phyloP scores from a whole-genome alignment of 1,140 invertebrate genomes.

The Ceratoteleas bidentatus region DNA sequence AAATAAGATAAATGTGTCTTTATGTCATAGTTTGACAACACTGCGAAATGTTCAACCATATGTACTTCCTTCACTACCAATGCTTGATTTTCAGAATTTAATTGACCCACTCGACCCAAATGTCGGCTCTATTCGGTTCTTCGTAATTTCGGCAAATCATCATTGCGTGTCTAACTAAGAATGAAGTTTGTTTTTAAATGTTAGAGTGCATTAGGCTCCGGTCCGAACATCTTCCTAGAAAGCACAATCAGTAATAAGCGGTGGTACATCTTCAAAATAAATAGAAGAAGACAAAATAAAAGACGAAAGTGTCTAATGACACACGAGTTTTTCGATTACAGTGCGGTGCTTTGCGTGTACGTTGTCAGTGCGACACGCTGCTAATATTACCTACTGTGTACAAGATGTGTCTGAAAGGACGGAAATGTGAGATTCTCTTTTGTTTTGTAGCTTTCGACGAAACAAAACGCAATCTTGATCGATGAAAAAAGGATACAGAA shows the following conservation, averaged over 20 bases:
- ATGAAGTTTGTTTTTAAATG: conserved; percentile 59
- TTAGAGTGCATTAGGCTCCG: conserved; percentile 53
- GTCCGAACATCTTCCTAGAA: conserved; percentile 61
- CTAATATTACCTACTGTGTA: conserved; percentile 59
- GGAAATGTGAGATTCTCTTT: conserved; percentile 65
- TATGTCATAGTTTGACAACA: background rate
- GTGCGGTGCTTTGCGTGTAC: conserved; percentile 65
- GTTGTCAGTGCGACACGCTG: conserved; percentile 61
- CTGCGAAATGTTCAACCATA: background rate
- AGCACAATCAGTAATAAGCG: conserved; percentile 62
- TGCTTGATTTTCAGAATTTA: conserved; percentile 10
- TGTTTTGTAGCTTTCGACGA: conserved; percentile 61
- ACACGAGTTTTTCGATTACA: conserved; percentile 65
- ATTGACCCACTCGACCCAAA: conserved; percentile 17
- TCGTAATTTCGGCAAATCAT: conserved; percentile 54
- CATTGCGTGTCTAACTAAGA: conserved; percentile 56
- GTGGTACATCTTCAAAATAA: conserved; percentile 59
- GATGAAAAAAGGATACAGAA: conserved; percentile 47
- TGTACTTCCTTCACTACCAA: background rate
- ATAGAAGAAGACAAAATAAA: conserved; percentile 48
- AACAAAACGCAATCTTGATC: conserved; percentile 60
- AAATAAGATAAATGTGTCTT: background rate
- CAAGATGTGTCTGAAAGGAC: conserved; percentile 52
- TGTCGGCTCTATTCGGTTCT: conserved; percentile 23
- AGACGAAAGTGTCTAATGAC: conserved; percentile 57